Evolutionary conservation across 2,888 invertebrate species (phyloP).

Genomic region (Epinotia ramella): DNA sequence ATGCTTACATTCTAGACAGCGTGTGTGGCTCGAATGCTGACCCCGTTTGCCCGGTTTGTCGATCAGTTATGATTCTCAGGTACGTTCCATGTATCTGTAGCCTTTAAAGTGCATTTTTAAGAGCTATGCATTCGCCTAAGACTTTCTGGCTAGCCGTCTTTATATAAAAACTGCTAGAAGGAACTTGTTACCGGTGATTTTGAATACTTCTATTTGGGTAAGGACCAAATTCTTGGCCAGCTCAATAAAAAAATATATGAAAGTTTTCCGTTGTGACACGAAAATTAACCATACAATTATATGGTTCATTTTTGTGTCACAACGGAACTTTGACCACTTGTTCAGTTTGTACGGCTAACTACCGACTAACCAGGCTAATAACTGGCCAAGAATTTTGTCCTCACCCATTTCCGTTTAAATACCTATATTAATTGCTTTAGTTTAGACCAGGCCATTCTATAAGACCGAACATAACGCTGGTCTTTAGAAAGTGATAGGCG

Average conservation of each 20-base stretch:
- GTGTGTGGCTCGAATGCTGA: constrained; percentile 56
- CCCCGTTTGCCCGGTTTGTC: constrained; percentile 58
- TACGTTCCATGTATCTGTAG: neutral
- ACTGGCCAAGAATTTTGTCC: too few species aligned
- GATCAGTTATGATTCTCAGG: constrained; percentile 42
- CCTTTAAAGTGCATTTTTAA: constrained; percentile 21
- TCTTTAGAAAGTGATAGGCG: constrained; percentile 26
- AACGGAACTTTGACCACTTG: too few species aligned
- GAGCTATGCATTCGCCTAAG: constrained; percentile 4
- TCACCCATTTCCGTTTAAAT: neutral
- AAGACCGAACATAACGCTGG: neutral
- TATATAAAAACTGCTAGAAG: neutral
- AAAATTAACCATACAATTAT: too few species aligned
- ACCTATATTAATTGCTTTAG: neutral
- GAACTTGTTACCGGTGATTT: constrained; percentile 1
- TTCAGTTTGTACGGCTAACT: too few species aligned
- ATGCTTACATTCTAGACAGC: constrained; percentile 56
- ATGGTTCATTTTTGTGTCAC: too few species aligned
- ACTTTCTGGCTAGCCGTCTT: constrained; percentile 5
- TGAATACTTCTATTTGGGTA: neutral
- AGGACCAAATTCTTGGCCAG: too few species aligned
- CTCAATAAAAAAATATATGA: too few species aligned
- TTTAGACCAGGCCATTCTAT: neutral
- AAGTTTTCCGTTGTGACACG: too few species aligned
- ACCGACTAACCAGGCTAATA: too few species aligned